phyloP scores from a whole-genome alignment of 2,888 invertebrate genomes.

The Ormyrus thymus region DNA sequence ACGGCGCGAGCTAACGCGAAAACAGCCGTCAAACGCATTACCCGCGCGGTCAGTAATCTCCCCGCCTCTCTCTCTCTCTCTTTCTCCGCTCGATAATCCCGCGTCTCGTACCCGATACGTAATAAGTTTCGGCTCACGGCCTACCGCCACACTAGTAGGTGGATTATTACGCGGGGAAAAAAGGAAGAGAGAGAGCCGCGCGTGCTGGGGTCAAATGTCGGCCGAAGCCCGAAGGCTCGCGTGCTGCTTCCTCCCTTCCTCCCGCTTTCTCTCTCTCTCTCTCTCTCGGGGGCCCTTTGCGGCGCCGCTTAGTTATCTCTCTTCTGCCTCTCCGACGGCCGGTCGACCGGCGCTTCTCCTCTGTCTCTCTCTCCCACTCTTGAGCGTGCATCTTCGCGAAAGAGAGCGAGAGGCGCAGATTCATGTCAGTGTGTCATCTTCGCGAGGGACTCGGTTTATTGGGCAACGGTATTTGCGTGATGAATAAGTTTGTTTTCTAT shows the following conservation, averaged over 20 bases:
- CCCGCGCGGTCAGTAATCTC: neutral
- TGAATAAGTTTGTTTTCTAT: no score
- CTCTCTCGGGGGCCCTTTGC: constrained; percentile 38
- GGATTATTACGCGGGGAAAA: neutral
- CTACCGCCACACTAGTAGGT: no score
- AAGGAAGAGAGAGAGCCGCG: constrained; percentile 15
- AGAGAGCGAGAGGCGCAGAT: constrained; percentile 19
- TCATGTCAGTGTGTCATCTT: constrained; percentile 54
- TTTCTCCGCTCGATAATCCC: no score
- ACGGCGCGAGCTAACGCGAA: no score
- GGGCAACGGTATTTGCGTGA: no score
- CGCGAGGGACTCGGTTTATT: neutral
- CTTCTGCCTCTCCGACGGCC: neutral
- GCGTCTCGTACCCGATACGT: neutral
- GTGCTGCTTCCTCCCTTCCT: constrained; percentile 57
- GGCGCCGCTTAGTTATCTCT: constrained; percentile 21
- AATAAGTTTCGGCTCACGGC: neutral
- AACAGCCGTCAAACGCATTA: no score
- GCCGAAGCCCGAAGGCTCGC: constrained; percentile 72
- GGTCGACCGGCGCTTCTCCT: constrained; percentile 12
- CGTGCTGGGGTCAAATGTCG: constrained; percentile 72
- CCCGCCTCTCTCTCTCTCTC: neutral
- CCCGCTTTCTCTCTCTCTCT: constrained; percentile 59
- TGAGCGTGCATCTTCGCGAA: neutral
- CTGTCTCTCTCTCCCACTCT: no score